Conservation (phyloP, 2,113 vertebrate genomes). For the Pseudorhombus dupliciocellatus region DNA sequence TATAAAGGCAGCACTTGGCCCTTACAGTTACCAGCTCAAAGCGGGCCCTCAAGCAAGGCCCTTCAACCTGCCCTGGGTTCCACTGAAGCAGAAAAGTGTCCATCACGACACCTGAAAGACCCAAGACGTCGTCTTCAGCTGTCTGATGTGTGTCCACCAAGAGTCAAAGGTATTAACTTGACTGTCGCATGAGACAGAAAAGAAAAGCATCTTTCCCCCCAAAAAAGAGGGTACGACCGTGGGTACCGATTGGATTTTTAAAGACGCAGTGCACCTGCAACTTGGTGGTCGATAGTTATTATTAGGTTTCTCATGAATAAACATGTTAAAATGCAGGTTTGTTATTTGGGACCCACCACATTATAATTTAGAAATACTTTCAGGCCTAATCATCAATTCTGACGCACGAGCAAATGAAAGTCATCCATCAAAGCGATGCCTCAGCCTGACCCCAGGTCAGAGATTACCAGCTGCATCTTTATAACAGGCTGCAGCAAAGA, state of each 20-base stretch:
- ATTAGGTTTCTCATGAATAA: not conserved
- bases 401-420: constrained; percentile 19
- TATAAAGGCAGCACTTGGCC: not conserved
- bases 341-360: not conserved
- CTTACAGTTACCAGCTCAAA: not conserved
- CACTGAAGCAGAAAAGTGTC: not conserved
- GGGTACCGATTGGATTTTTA: too few species aligned
- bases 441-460: constrained; percentile 3
- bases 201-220: not conserved
- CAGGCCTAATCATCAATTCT: constrained; percentile 7
- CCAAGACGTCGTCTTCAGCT: not conserved
- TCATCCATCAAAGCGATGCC: constrained; percentile 39
- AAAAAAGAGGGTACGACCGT: too few species aligned
- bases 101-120: not conserved
- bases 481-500: constrained; percentile 2
- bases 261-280: too few species aligned
- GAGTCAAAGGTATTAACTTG: not conserved
- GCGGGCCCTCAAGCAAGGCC: not conserved
- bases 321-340: not conserved
- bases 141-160: not conserved
- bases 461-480: not conserved
- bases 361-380: not conserved
- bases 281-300: not conserved
- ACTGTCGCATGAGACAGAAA: not conserved
- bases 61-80: not conserved